Evolutionary conservation across 2,797 vertebrate genomes (phyloP), one percentile per base, ranked within the genome.

Genomic region (Apodemus agrarius): DNA sequence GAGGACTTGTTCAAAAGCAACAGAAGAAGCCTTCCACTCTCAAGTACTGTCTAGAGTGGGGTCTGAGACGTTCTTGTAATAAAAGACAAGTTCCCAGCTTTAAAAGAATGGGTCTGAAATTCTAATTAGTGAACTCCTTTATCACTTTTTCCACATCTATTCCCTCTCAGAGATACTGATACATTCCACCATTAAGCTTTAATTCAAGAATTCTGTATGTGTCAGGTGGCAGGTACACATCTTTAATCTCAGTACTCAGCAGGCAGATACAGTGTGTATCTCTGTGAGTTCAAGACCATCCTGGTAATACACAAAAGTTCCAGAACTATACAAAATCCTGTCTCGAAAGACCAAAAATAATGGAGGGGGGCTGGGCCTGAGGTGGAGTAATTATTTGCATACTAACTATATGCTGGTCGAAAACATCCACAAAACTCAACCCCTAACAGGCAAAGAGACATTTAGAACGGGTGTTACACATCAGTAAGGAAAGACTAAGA

Each of bases 111-210:
- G 63, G 46, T 26, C n/a, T 67, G 10, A 57, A 87, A 88, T 81
- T 81, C 54, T 91, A 69, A 54, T 90, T 76, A 34, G 16, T 40
- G 26, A 95, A 29, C 12, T n/a, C 16, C 67, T 69, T 69, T 69
- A 94, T 74, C 24, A 67, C 83, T 89, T 90, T 80, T 63, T 14
- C 94, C 61, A 90, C 29, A 89, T n/a, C 52, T 85, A 76, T 24
- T 34, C 40, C 78, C 26, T 92, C 49, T 46, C 37, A 82, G 29
- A 14, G 52, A 8, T n/a, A 86, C 10, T 34, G 57, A 91, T 80
- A 74, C 31, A 75, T 54, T 79, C 57, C n/a, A 74, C 57, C 22
- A 59, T 72, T 87, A 96, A 96, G 43, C 10, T 95, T 95, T 85
- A 79, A 89, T n/a, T 89, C 34, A 17, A 82, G 34, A 85, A 89